Base-by-base conservation (phyloP, 2,888 invertebrate genomes). In the Ectemnius lituratus region DNA sequence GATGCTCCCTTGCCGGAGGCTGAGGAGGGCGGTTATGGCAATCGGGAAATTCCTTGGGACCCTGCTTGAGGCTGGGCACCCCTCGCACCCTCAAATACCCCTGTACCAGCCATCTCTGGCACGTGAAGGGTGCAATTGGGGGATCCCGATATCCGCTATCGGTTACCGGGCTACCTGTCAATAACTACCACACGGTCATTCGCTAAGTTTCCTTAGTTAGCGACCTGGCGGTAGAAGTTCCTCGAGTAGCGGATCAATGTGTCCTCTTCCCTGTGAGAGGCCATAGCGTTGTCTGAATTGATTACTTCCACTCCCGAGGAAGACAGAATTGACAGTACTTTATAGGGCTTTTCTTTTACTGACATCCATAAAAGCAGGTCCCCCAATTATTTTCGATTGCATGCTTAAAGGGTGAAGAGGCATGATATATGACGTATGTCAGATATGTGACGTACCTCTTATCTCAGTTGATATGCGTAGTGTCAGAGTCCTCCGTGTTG, bases 111-210 rank as follows among this genome's bases (percentile, higher is more conserved):
- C 28, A 71, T 14, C 60, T 1, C 46, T 64, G 72, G 69, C 69
- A 77, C 64, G 77, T 71, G 67, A 45, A 16, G 57, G 49, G 70
- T 67, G 66, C 60, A 75, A 71, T 75, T 68, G 67, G 59, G 56
- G 61, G 27, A 72, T 66, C 76, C 63, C 69, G 77, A 71, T 78
- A 73, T 78, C 76, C 67, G 67, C 76, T 78, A 78, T 78, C 72
- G 77, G 77, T 72, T 76, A 71, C 57, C 28, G 58, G 62, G 58
- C 59, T 52, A 56, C 59, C 45, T 70, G 69, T 46, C 76, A 66
- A 76, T 73, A 72, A 72, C 69, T 67, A 60, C 46, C 27, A 18
- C 61, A 6, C 65, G 20, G 14, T 47, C 65, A 57, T 65, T 56
- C 59, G 62, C 16, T 52, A 14, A 74, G 65, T 68, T 65, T 56